A percentile compares a stretch with the other conserved stretches of the same genome.
phyloP scores from a whole-genome alignment of 2,113 vertebrate genomes.

The Lates calcarifer region DNA sequence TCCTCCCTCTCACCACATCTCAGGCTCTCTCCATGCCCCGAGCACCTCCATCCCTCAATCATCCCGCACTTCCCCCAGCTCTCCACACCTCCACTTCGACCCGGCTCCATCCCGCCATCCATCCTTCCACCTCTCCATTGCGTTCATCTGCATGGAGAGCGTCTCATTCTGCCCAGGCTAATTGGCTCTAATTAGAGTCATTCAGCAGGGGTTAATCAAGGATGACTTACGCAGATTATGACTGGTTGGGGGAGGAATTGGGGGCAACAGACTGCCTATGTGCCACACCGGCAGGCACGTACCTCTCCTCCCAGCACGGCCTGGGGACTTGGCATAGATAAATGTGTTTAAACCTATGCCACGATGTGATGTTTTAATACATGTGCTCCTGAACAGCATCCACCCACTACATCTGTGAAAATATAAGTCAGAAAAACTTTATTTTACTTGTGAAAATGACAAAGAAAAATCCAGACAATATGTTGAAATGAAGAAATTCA shows the following conservation, averaged over 20 bases:
- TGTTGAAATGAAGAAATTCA: constrained; percentile 15
- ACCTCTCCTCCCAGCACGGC: constrained; percentile 44
- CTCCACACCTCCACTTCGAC: constrained; percentile 71
- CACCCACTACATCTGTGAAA: not conserved
- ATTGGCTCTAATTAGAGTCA: constrained; percentile 85
- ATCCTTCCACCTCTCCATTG: constrained; percentile 50
- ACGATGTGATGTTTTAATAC: constrained; percentile 20
- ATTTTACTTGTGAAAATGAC: not conserved
- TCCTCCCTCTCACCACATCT: constrained; percentile 34
- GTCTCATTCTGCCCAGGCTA: constrained; percentile 71
- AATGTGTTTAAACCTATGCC: constrained; percentile 36
- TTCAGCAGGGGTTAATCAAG: constrained; percentile 82
- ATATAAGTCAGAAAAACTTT: constrained; percentile 11
- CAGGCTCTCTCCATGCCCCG: constrained; percentile 40
- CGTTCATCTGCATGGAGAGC: constrained; percentile 74
- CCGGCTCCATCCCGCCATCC: constrained; percentile 52
- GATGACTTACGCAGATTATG: constrained; percentile 80
- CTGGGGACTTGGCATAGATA: constrained; percentile 46
- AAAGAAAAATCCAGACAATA: not conserved
- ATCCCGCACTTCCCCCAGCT: constrained; percentile 46
- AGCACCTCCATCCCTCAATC: constrained; percentile 66
- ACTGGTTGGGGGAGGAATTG: constrained; percentile 58
- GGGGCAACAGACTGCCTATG: constrained; percentile 55
- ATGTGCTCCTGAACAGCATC: constrained; percentile 8
- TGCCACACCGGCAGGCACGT: constrained; percentile 41